Evolutionary conservation across 2,113 vertebrate species (phyloP).

Genomic region (Circaetus gallicus): DNA sequence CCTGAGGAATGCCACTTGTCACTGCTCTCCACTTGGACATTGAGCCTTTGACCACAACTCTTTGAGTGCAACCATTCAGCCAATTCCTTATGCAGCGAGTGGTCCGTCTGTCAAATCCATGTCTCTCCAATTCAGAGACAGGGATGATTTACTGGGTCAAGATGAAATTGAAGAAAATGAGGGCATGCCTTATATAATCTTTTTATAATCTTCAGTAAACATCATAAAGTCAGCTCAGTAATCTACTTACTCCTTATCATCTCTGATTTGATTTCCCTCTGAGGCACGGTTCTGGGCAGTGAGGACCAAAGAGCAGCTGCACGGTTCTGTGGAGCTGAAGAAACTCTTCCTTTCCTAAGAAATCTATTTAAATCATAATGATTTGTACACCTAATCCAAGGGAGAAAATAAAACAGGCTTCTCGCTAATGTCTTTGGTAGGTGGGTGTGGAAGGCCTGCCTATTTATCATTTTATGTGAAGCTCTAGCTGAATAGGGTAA

Average conservation of each 20-base stretch:
- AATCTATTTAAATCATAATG: not conserved
- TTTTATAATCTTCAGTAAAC: conserved; percentile 4
- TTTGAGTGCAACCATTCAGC: too few species aligned
- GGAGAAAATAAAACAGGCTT: not conserved
- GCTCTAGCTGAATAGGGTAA: not conserved
- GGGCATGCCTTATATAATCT: not conserved
- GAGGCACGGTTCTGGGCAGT: not conserved
- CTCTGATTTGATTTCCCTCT: conserved; percentile 36
- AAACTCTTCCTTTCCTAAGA: not conserved
- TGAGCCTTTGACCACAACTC: too few species aligned
- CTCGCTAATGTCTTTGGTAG: not conserved
- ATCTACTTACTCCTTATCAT: conserved; percentile 24
- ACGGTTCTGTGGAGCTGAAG: not conserved
- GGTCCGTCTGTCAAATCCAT: too few species aligned
- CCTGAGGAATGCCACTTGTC: too few species aligned
- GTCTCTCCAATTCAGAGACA: too few species aligned
- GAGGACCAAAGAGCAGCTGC: not conserved
- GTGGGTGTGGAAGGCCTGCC: not conserved
- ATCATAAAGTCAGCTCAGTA: not conserved
- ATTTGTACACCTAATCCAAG: not conserved
- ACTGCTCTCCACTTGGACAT: too few species aligned
- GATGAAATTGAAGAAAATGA: conserved; percentile 9
- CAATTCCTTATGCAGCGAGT: too few species aligned
- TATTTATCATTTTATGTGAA: not conserved
- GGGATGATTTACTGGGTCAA: not conserved